Base-by-base conservation (phyloP, 2,888 invertebrate species). In the Cataglyphis cursor region DNA sequence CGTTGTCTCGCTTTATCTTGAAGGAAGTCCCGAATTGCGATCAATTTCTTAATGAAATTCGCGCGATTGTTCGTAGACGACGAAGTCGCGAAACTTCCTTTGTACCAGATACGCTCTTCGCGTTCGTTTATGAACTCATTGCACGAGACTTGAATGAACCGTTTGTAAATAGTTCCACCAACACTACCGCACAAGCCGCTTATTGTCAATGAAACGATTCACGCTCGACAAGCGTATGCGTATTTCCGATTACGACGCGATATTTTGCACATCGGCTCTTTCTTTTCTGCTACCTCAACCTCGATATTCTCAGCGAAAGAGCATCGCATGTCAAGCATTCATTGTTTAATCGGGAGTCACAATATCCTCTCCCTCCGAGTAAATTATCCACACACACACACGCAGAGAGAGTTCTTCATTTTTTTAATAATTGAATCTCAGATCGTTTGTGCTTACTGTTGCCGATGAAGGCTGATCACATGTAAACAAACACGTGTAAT, bases 161-260 rank as follows among this genome's bases (percentile, higher is more conserved):
- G 88, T 87, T 89, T 85, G 89, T 86, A 87, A 87, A 89, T 87
- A 89, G 80, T 64, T 24, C 35, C 38, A 41, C 41, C 74, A 31
- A 65, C n/a, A 24, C 76, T 51, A 54, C 15, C 44, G 44, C 38
- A n/a, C 62, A 6, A 54, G 59, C 28, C 44, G 62, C 28, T 76
- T 81, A 74, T 70, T 84, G 73, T 64, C 76, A 48, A 82, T 51
- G 66, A 70, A 82, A n/a, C 66, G 31, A 10, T 61, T 70, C 38
- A 28, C 48, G 38, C 74, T 51, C 48, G 75, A 62, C 18, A 8
- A 61, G 41, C 65, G 18, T 28, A 24, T 35, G 21, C 59, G 59
- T 61, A 70, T 70, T 70, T 35, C 15, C 57, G 28, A 12, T 21
- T 51, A 6, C 38, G 38, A 54, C n/a, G 21, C 54, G 15, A 57